These are phyloP conservation scores for Eupelmus urozonus DNA, from an alignment of 2,888 invertebrate species.

Conservation along the genomic window DNA sequence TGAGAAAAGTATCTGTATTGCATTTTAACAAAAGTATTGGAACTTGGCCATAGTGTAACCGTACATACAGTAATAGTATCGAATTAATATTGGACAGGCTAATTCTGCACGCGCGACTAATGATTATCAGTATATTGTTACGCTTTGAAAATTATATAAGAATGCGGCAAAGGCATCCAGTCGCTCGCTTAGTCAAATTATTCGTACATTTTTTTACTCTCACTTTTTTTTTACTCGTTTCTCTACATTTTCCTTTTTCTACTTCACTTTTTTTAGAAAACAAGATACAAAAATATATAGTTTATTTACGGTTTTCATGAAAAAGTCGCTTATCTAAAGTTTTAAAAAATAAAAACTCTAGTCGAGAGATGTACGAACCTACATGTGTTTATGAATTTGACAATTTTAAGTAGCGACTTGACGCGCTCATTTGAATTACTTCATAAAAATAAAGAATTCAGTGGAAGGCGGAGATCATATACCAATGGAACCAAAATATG, in stretches of 20 bases:
- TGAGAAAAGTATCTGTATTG: constrained; percentile 10
- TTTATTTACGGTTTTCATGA: constrained; percentile 34
- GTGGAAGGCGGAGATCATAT: constrained; percentile 21
- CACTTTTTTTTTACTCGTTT: constrained; percentile 4
- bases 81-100: constrained; percentile 10
- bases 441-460: neutral
- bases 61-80: constrained; percentile 1
- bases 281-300: constrained; percentile 55
- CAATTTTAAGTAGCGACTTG: constrained; percentile 34
- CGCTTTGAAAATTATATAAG: constrained; percentile 25
- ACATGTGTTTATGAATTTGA: neutral
- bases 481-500: too few species aligned
- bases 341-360: constrained; percentile 40
- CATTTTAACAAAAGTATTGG: constrained; percentile 1
- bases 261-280: constrained; percentile 45
- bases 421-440: neutral
- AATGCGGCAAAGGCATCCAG: neutral
- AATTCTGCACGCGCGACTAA: neutral
- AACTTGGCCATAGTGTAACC: constrained; percentile 47
- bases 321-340: constrained; percentile 40
- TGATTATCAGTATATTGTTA: too few species aligned
- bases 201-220: neutral
- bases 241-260: neutral
- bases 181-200: constrained; percentile 34
- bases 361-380: constrained; percentile 26